These are phyloP conservation scores for Lindbergichthys nudifrons DNA, from an alignment of 2,797 vertebrate species.

Conservation along the genomic window DNA sequence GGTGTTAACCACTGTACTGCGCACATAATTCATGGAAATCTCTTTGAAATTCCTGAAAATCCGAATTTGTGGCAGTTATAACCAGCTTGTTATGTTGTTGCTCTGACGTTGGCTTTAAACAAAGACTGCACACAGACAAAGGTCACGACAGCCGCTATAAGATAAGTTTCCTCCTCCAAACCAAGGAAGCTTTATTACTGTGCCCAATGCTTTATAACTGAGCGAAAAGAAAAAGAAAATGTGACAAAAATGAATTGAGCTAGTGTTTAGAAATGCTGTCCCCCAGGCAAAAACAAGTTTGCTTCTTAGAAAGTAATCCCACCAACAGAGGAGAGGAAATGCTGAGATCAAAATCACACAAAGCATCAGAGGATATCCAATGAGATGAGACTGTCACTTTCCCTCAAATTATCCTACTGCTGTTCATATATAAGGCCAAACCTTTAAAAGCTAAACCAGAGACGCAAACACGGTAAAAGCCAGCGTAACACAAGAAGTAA, in stretches of 20 bases:
- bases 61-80: neutral
- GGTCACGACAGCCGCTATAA: constrained; percentile 15
- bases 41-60: neutral
- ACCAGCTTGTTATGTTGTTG: constrained; percentile 1
- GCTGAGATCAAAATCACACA: neutral
- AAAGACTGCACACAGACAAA: constrained; percentile 24
- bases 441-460: neutral
- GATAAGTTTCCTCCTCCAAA: constrained; percentile 13
- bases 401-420: neutral
- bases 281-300: neutral
- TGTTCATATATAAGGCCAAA: neutral
- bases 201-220: neutral
- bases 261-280: neutral
- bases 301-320: neutral
- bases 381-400: neutral
- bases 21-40: neutral
- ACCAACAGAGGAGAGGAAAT: neutral
- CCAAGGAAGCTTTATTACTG: constrained; percentile 6
- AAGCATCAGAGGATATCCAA: neutral
- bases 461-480: neutral
- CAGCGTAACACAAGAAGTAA: neutral
- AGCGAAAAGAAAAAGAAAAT: neutral
- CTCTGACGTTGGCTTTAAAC: constrained; percentile 16
- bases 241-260: constrained; percentile 2
- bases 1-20: neutral